Base-by-base conservation (phyloP, 2,797 vertebrate genomes). In the Danio tinwini region DNA sequence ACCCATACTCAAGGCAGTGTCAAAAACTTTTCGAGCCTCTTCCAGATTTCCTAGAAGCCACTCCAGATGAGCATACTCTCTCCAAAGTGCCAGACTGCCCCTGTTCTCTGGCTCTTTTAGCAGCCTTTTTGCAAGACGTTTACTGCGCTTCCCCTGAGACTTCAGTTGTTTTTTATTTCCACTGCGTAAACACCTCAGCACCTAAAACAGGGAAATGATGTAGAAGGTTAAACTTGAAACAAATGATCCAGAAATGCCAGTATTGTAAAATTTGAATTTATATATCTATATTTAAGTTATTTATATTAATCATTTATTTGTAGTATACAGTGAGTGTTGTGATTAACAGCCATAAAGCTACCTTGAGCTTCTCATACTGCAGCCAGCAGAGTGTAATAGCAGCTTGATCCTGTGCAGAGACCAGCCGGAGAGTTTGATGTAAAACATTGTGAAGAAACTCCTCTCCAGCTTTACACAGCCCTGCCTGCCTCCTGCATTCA, bases 61-160 rank as follows among this genome's bases (percentile, higher is more conserved):
- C 81, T 99, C 98, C 40, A 99, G 85, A 81, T 97, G 94, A 14
- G 94, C 97, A 2, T 96, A 99, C 69, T 96, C 94, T 76, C 91
- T 93, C 97, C 98, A 99, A 44, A 99, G 92, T 49, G 90, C 90
- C 83, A 98, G 81, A 0, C 93, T 87, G 2, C 94, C 96, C 76
- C 96, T 91, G 90, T 96, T 98, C 29, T 96, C 94, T 0, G 93
- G 86, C 85, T 96, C 95, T 88, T 98, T 98, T n/a, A 99, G 96
- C 55, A 99, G 94, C n/a, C 89, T 93, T 88, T 97, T 99, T 72
- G 95, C 93, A 29, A 98, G 80, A 2, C 93, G 95, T 88, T 97
- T 99, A 90, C 96, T 97, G 82, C 91, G 93, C 87, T 94, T 98
- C 12, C 97, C 97, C 86, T 97, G 97, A 56, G 88, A 89, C 86